These are phyloP conservation scores for Protobothrops flavoviridis DNA, from an alignment of 2,113 vertebrate species.

Conservation along the genomic window DNA sequence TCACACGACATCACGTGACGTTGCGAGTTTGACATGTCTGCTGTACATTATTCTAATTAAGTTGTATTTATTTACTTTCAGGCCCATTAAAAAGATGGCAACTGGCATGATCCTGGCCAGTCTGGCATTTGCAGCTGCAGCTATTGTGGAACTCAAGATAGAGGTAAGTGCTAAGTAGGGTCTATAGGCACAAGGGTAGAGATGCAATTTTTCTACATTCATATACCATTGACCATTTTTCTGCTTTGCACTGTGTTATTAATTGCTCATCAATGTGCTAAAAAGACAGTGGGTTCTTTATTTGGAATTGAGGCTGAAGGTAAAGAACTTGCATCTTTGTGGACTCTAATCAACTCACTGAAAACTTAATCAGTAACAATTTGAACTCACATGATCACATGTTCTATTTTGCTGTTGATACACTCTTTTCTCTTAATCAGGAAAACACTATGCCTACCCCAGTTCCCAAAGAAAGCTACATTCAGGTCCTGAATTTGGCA, in stretches of 20 bases:
- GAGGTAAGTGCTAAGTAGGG: conserved; percentile 73
- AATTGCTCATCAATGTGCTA: not conserved
- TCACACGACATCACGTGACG: too few relatives aligned
- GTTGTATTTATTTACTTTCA: conserved; percentile 60
- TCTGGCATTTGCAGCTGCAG: conserved; percentile 85
- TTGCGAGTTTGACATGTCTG: too few relatives aligned
- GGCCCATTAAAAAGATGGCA: conserved; percentile 91
- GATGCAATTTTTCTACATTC: not conserved
- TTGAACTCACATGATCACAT: not conserved
- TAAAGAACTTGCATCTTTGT: not conserved
- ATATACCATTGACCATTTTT: not conserved
- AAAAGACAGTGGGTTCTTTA: not conserved
- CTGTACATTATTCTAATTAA: conserved; percentile 39
- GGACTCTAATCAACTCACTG: not conserved
- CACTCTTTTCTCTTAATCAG: conserved; percentile 71
- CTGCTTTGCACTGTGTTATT: not conserved
- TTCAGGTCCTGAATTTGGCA: conserved; percentile 87
- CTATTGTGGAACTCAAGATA: conserved; percentile 86
- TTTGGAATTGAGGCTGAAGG: not conserved
- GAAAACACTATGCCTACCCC: conserved; percentile 75
- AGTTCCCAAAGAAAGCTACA: conserved; percentile 71
- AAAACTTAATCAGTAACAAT: not conserved
- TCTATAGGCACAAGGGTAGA: too few relatives aligned
- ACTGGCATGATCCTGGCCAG: conserved; percentile 90
- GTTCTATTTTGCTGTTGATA: conserved; percentile 19